phyloP scores from a whole-genome alignment of 2,113 vertebrate genomes.

The Microcebus tavaratra region DNA sequence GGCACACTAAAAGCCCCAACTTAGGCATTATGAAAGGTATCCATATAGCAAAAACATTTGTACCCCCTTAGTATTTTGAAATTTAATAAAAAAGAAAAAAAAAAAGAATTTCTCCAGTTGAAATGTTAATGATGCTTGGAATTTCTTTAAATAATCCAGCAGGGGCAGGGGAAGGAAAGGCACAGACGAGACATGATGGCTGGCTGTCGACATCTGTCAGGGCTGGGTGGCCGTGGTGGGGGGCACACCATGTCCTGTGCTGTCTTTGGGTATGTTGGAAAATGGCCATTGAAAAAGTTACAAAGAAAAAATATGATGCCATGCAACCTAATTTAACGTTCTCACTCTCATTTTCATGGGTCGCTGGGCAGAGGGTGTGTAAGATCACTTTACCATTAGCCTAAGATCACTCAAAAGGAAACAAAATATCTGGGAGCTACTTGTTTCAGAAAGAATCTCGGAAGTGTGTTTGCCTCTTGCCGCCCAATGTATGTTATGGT shows the following conservation, averaged over 20 bases:
- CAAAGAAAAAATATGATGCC: not conserved
- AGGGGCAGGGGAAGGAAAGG: not conserved
- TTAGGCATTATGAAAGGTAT: too few species aligned
- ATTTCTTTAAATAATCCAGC: not conserved
- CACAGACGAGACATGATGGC: not conserved
- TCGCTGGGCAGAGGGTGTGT: not conserved
- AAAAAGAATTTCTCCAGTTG: not conserved
- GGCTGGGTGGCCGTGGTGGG: not conserved
- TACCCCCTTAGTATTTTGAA: too few species aligned
- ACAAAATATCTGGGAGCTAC: not conserved
- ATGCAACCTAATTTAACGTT: not conserved
- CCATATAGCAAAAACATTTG: too few species aligned
- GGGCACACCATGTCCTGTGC: too few species aligned
- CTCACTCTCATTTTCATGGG: not conserved
- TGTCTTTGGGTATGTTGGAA: not conserved
- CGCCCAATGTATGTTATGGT: not conserved
- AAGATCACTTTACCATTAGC: not conserved
- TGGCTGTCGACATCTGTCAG: not conserved
- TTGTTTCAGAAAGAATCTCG: not conserved
- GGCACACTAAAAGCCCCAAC: too few species aligned
- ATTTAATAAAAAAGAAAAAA: too few species aligned
- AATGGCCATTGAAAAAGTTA: not conserved
- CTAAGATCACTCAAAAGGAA: not conserved
- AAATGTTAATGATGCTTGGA: not conserved
- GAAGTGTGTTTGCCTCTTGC: not conserved